phyloP scores from a whole-genome alignment of 2,797 vertebrate species.

The Xerus rutilus region DNA sequence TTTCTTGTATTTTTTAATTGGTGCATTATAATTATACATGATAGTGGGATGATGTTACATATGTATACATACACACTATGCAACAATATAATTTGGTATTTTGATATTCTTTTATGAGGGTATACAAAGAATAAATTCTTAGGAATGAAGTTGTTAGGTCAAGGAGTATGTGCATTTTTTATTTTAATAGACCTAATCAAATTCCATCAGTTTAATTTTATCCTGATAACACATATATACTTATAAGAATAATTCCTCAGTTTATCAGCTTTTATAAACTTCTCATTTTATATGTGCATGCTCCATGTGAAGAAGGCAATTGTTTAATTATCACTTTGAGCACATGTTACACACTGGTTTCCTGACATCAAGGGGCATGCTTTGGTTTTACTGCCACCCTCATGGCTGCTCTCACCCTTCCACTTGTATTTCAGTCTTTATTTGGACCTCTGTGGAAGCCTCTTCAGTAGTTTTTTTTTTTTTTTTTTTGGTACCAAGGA shows the following conservation, averaged over 20 bases:
- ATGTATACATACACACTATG: no score
- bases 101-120: not conserved
- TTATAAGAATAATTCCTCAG: not conserved
- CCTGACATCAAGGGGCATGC: not conserved
- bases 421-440: not conserved
- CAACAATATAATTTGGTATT: no score
- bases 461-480: no score
- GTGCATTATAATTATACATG: no score
- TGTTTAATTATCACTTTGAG: not conserved
- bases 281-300: not conserved
- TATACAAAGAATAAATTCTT: not conserved
- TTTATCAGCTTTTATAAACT: not conserved
- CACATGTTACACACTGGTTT: not conserved
- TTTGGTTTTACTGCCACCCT: not conserved
- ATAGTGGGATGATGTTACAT: no score
- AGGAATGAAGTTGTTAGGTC: not conserved
- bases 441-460: not conserved
- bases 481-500: no score
- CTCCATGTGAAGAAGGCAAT: not conserved
- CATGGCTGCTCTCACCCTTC: fast-evolving
- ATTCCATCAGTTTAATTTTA: not conserved
- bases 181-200: not conserved
- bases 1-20: not conserved
- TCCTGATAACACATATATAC: not conserved
- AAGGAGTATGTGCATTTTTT: not conserved